Conservation (phyloP, 2,113 vertebrate genomes). For the Paramisgurnus dabryanus region DNA sequence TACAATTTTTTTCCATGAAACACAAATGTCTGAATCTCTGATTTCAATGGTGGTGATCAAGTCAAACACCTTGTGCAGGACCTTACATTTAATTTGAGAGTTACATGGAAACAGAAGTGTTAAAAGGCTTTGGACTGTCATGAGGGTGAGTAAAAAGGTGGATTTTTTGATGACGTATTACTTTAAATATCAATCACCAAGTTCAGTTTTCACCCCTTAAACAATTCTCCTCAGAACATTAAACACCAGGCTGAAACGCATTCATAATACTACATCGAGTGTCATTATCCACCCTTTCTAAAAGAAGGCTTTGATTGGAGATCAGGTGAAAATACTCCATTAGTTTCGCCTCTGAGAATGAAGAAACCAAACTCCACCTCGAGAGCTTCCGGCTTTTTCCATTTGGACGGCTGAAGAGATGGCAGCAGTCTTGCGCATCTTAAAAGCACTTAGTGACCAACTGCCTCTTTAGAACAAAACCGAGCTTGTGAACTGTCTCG, state of each 20-base stretch:
- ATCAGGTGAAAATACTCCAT: slow-evolving; percentile 46
- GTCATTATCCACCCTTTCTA: slow-evolving; percentile 37
- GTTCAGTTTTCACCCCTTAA: background rate
- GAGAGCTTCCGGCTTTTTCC: slow-evolving; percentile 56
- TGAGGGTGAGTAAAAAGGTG: too few relatives aligned
- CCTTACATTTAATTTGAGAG: too few relatives aligned
- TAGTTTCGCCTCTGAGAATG: slow-evolving; percentile 55
- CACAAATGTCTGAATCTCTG: too few relatives aligned
- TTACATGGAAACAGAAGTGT: too few relatives aligned
- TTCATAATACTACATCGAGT: background rate
- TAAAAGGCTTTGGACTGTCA: too few relatives aligned
- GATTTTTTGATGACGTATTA: background rate
- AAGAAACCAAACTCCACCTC: slow-evolving; percentile 54
- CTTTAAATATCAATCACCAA: background rate
- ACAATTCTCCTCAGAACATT: slow-evolving; percentile 16
- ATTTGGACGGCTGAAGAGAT: slow-evolving; percentile 14
- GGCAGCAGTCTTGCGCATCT: slow-evolving; percentile 39
- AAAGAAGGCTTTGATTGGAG: slow-evolving; percentile 63
- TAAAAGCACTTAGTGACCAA: slow-evolving; percentile 47
- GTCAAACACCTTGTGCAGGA: too few relatives aligned
- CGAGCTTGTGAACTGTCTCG: slow-evolving; percentile 45
- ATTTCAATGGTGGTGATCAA: too few relatives aligned
- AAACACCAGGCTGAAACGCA: slow-evolving; percentile 15
- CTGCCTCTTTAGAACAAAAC: slow-evolving; percentile 46
- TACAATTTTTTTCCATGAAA: too few relatives aligned